Conservation (phyloP, 2,888 invertebrate species). For the Gerris lacustris region DNA sequence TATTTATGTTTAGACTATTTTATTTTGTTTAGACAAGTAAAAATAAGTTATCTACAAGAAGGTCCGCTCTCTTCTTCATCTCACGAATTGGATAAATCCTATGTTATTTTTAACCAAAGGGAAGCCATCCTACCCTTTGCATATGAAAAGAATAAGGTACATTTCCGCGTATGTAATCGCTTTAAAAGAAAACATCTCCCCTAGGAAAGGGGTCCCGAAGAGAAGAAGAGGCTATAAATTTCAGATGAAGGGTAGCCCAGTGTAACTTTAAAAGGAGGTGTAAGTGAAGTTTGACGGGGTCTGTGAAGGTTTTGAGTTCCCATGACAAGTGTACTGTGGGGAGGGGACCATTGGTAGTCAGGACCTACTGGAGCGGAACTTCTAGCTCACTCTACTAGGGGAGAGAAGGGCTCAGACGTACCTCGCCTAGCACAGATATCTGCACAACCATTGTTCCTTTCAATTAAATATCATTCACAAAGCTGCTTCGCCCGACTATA, state of each 20-base stretch:
- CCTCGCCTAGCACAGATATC: too few species aligned
- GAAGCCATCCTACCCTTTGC: neutral
- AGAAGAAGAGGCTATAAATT: neutral
- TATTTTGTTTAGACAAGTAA: neutral
- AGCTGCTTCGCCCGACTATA: too few species aligned
- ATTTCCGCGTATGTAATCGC: neutral
- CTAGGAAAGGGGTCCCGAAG: neutral
- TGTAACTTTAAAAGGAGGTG: neutral
- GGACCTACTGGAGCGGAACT: neutral
- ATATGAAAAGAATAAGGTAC: neutral
- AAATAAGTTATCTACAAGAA: neutral
- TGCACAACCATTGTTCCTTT: too few species aligned
- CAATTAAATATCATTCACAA: too few species aligned
- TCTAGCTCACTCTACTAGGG: too few species aligned
- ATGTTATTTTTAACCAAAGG: neutral
- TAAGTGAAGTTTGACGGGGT: neutral
- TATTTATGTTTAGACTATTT: too few species aligned
- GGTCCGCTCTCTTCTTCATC: too few species aligned
- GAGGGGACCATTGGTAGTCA: neutral
- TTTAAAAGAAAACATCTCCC: neutral
- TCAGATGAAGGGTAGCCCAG: neutral
- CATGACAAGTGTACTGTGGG: neutral
- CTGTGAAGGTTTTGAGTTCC: neutral
- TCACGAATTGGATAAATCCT: neutral
- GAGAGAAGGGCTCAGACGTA: too few species aligned